Conservation (phyloP, 2,888 invertebrate species). For the Sphaerophoria taeniata region DNA sequence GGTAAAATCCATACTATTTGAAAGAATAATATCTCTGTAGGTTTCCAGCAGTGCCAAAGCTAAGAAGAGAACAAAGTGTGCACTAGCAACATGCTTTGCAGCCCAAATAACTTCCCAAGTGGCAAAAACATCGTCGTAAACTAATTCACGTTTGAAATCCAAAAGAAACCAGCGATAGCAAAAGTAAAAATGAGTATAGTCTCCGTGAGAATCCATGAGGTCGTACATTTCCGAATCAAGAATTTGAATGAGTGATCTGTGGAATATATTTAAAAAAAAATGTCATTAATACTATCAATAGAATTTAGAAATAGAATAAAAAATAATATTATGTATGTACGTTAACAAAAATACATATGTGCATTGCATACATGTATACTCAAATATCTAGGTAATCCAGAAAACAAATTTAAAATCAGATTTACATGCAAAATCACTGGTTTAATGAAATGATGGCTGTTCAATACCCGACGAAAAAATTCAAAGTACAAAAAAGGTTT, state of each 20-base stretch:
- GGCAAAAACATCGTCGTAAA: conserved; percentile 95
- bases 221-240: conserved; percentile 97
- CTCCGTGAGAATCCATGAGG: conserved; percentile 96
- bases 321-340: not conserved
- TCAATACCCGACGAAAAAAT: too few relatives aligned
- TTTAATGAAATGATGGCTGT: too few relatives aligned
- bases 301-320: conserved; percentile 38
- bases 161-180: conserved; percentile 98
- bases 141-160: conserved; percentile 96
- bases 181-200: conserved; percentile 98
- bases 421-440: too few relatives aligned
- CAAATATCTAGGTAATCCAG: too few relatives aligned
- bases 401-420: too few relatives aligned
- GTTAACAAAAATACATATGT: too few relatives aligned
- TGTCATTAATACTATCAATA: not conserved
- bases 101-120: conserved; percentile 99
- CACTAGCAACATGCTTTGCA: conserved; percentile 91
- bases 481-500: too few relatives aligned
- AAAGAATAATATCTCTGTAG: conserved; percentile 96
- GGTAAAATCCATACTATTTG: conserved; percentile 98
- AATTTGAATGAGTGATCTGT: conserved; percentile 91
- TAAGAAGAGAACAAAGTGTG: conserved; percentile 96
- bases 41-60: conserved; percentile 95
- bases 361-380: too few relatives aligned
- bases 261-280: not conserved